Conservation (phyloP, 2,113 vertebrate genomes). For the Leptodactylus fuscus region DNA sequence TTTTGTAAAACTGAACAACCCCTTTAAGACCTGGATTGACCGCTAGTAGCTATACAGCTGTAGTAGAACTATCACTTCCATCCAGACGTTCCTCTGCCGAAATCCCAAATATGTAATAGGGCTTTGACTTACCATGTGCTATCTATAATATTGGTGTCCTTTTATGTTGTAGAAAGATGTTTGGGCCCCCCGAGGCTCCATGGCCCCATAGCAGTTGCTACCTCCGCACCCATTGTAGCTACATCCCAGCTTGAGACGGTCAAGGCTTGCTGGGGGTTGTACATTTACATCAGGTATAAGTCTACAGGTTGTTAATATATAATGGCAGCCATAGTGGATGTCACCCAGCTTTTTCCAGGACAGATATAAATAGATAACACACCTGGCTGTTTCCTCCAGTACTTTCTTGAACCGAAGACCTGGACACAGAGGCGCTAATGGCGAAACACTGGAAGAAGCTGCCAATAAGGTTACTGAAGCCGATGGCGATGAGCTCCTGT, state of each 20-base stretch:
- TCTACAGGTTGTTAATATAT: background rate
- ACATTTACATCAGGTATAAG: background rate
- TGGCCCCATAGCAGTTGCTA: no score
- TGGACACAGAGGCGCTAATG: constrained; percentile 95
- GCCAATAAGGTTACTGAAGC: constrained; percentile 87
- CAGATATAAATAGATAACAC: background rate
- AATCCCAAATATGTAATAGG: no score
- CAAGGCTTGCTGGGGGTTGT: background rate
- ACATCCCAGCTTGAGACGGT: no score
- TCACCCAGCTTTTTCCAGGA: background rate
- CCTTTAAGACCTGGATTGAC: no score
- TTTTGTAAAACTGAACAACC: no score
- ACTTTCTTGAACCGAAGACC: constrained; percentile 88
- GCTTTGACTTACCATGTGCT: no score
- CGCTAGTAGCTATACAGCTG: background rate
- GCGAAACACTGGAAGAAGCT: constrained; percentile 90
- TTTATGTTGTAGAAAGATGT: no score
- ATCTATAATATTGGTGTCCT: no score
- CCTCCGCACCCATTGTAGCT: no score
- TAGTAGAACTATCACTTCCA: background rate
- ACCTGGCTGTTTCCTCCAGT: constrained; percentile 93
- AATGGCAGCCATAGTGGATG: background rate
- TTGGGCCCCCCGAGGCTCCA: no score
- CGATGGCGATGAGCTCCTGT: constrained; percentile 90
- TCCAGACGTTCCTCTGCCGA: background rate